A percentile compares a stretch with the other conserved stretches of the same genome.
Evolutionary conservation across 2,888 invertebrate genomes (phyloP).

Genomic region (Himalopsyche anomala): DNA sequence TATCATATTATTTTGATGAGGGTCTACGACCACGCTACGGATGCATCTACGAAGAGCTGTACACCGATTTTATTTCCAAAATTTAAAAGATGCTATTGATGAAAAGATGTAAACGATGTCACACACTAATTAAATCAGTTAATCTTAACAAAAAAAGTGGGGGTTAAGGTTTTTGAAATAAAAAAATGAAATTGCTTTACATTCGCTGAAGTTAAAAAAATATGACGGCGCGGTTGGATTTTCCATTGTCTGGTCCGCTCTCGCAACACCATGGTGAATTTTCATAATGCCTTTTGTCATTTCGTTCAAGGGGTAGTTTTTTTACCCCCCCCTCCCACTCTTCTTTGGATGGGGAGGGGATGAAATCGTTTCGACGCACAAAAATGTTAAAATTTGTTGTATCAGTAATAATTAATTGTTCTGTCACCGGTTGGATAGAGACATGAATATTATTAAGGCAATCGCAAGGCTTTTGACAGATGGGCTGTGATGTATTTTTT

Average conservation of each 20-base stretch:
- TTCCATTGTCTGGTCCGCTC: constrained; percentile 59
- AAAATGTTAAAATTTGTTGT: constrained; percentile 41
- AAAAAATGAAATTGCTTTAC: not conserved
- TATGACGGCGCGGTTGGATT: constrained; percentile 48
- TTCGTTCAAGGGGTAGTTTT: constrained; percentile 36
- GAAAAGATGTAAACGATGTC: too few relatives aligned
- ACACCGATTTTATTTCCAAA: too few relatives aligned
- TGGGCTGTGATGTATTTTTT: constrained; percentile 33
- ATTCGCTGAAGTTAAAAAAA: constrained; percentile 42
- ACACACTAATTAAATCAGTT: too few relatives aligned
- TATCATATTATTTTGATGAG: too few relatives aligned
- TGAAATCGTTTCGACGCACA: constrained; percentile 18
- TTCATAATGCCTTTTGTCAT: constrained; percentile 60
- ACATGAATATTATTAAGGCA: constrained; percentile 37
- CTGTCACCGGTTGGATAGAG: constrained; percentile 39
- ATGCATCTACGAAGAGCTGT: too few relatives aligned
- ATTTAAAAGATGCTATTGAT: too few relatives aligned
- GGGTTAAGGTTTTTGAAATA: too few relatives aligned
- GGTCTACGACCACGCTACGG: too few relatives aligned
- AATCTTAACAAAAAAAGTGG: too few relatives aligned
- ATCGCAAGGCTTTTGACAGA: constrained; percentile 32
- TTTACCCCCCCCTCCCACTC: constrained; percentile 16
- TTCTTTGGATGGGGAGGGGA: not conserved
- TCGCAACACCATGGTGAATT: constrained; percentile 57
- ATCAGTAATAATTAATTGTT: constrained; percentile 20